Base-by-base conservation (phyloP, 2,888 invertebrate species). In the Cheiracanthium punctorium region DNA sequence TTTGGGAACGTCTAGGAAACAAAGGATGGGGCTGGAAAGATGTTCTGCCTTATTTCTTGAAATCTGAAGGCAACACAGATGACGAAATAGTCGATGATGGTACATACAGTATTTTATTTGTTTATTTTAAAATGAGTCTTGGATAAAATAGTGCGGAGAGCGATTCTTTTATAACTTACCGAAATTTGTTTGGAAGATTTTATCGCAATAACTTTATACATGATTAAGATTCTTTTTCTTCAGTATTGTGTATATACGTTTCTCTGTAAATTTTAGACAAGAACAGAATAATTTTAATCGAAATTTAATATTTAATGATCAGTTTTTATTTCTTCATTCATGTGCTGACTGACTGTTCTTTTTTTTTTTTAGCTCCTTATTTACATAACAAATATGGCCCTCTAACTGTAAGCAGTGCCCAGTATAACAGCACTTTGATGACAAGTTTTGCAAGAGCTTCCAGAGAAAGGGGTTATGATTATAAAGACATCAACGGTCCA, bases 1-100 rank as follows among this genome's bases (percentile, higher is more conserved):
- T 94, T 65, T 98, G 98, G 98, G 96, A 96, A 90, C 92, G 94
- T 0, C 92, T 95, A 88, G 97, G 97, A 0, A 97, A 97, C 90
- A 93, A 95, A 0, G 97, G 97, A 4, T 98, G 98, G 98, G 94
- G 95, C 0, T 98, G 96, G 92, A 93, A 95, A 0, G 94, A 96
- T 85, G 96, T 96, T 0, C 92, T 98, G 4, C 94, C 95, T 72
- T 98, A 98, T 91, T 98, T 98, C 91, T 89, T 91, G 43, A 92
- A 91, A 89, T 89, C 92, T 0, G 90, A 92, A 90, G 91, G 91
- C 10, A 92, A 92, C 89, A 89, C 92, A 32, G 89, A 88, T 76
- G 88, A 88, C 10, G 72, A 84, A 48, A 82, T 89, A 2, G 71
- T 81, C n/a, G 76, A 82, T n/a, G 89, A 90, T 75, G 88, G 89